A percentile compares a stretch with the other conserved stretches of the same genome.
These are phyloP conservation scores for Lutjanus campechanus DNA, from an alignment of 2,797 vertebrate genomes.

Conservation along the genomic window DNA sequence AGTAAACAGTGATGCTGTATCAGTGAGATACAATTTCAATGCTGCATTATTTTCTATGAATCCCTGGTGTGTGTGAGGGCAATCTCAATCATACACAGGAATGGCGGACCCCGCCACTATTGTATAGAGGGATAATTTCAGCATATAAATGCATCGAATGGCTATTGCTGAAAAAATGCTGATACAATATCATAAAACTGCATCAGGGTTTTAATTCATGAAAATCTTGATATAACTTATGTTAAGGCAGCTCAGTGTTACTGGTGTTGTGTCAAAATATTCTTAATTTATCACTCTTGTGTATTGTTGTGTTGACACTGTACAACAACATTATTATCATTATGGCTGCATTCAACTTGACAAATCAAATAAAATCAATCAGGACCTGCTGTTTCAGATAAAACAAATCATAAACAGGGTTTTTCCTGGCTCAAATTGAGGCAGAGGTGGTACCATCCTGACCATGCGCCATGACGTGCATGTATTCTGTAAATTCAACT, in stretches of 20 bases:
- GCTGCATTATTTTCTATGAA: neutral
- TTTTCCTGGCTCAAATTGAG: no score
- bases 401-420: conserved; percentile 5
- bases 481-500: no score
- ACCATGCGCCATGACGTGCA: no score
- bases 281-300: conserved; percentile 17
- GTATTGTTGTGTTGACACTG: conserved; percentile 4
- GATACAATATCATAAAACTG: neutral
- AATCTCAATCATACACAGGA: neutral
- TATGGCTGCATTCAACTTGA: conserved; percentile 2
- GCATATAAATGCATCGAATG: neutral
- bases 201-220: neutral
- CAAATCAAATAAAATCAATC: neutral
- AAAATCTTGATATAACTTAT: neutral
- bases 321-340: neutral
- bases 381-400: conserved; percentile 8
- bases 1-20: no score
- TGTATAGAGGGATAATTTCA: neutral
- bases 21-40: no score
- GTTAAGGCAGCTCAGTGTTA: neutral
- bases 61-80: no score
- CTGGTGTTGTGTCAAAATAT: neutral
- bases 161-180: no score
- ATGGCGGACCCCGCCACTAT: neutral
- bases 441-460: no score